Base-by-base conservation (phyloP, 2,113 vertebrate genomes). In the Callospermophilus lateralis region DNA sequence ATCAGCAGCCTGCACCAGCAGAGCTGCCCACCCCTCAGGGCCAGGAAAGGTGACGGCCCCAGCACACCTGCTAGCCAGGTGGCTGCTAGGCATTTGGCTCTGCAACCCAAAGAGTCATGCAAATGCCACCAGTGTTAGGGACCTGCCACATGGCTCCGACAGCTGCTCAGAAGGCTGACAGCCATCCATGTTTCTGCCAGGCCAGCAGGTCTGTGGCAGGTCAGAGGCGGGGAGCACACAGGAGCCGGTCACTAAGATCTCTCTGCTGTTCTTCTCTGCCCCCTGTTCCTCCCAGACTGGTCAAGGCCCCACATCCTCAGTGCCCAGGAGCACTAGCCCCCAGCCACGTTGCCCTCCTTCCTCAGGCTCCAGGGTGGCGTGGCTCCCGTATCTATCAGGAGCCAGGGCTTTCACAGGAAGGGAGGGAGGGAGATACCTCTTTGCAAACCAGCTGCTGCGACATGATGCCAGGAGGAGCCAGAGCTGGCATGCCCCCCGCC, bases 121-220 rank as follows among this genome's bases (percentile, higher is more conserved):
- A 97, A 97, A 97, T 77, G 97, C 95, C 80, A 93, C 97, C 3
- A 20, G 4, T 0, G 81, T 97, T 96, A 97, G 93, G 89, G 48
- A 78, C 19, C 94, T 7, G 30, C 77, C 51, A 63, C 24, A 15
- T 58, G 53, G 94, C 97, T 90, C 67, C 93, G 77, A 92, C 98
- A 96, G 98, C 96, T 95, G 97, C 67, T 78, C 72, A 51, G 61
- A 34, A 1, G 7, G 53, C 65, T 28, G 3, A 26, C 34, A n/a
- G 70, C 39, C 30, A 1, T 45, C 22, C 74, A 6, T 4, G 4
- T 51, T 70, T 55, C 89, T 81, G 65, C 37, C 16, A 4, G 32
- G 2, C 39, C 48, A 7, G 20, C 17, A 1, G 34, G 30, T 77
- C n/a, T 32, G 22, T 11, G 19, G 55, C 45, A 22, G 20, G 55